Base-by-base conservation (phyloP, 1,140 invertebrate species). In the Drosophila burlai region DNA sequence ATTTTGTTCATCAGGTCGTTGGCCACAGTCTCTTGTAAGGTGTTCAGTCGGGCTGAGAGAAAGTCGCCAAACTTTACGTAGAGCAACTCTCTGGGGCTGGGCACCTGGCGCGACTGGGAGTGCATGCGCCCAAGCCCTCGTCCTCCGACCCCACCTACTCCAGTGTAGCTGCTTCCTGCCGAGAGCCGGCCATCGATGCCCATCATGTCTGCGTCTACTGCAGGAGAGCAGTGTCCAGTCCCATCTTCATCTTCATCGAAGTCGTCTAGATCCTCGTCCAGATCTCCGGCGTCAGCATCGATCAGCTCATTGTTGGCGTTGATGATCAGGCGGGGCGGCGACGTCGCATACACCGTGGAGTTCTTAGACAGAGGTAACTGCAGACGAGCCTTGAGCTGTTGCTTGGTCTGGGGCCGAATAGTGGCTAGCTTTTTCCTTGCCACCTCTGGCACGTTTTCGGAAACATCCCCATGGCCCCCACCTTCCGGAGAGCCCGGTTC, bases 1-100 rank as follows among this genome's bases (percentile, higher is more conserved):
- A 92, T 92, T 26, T 87, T 91, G 54, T 92, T 92, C 89, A 92
- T 92, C 34, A 92, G 60, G 54, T 92, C 91, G 45, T 92, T 92
- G 55, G 91, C 91, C n/a, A 82, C 80, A 16, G 76, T 76, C 55
- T 92, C 91, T 29, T 87, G 76, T 38, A 92, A 72, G 11, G 91
- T 92, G 62, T 92, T 92, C 63, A 92, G 71, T 73, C 91, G 76
- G n/a, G 91, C 91, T 24, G 91, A 79, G 16, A 92, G 67, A 60
- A 92, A 92, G 21, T 92, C 91, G 11, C 91, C 91, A 59, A 92
- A 92, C 29, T 92, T 92, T 4, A 81, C 81, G 24, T 92, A 92
- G 50, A 92, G 79, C 47, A 91, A 60, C 67, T 92, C 91, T 8
- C 85, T 68, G 0, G 91, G 63, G 42, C 71, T 81, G 2, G 72